Base-by-base conservation (phyloP, 2,113 vertebrate species). In the Stictonetta naevosa region DNA sequence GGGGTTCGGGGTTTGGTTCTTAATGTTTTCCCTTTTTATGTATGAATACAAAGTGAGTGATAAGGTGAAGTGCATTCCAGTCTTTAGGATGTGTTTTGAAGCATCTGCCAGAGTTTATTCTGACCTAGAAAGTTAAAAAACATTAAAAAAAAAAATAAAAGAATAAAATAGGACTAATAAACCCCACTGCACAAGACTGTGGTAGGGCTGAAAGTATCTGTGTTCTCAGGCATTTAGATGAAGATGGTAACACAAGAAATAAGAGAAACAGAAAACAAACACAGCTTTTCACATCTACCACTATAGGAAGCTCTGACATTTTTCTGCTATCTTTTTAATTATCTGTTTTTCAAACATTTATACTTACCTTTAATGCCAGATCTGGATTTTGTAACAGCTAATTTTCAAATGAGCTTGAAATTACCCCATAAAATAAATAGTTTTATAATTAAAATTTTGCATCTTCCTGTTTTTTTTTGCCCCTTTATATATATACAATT, bases 281-380 rank as follows among this genome's bases (percentile, higher is more conserved):
- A 74, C 19, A 83, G 28, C 25, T 86, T 90, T 60, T 68, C 46
- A 81, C 23, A 44, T 91, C 38, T 83, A 81, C 93, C 52, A 55
- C 16, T 83, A 25, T 62, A 83, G 0, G 5, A 86, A 90, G 19
- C 9, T 60, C 73, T 90, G 63, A 66, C 46, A 90, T 58, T 91
- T 92, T 92, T 78, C 33, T 48, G 38, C 23, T 67, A 18, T 26
- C 38, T 75, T 86, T 88, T 88, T 78, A 88, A 88, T 97, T 69
- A 75, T 52, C 33, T 72, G 23, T 4, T 25, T 90, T 91, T 84
- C 9, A 89, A 96, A 92, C 93, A 92, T 82, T 94, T 92, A 84
- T 92, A 18, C 86, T 93, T 88, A 72, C 19, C 10, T 80, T 42
- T 55, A 92, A 82, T 66, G 25, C 16, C 22, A 69, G n/a, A 66